Base-by-base conservation (phyloP, 2,113 vertebrate species). In the Semnornis frantzii region DNA sequence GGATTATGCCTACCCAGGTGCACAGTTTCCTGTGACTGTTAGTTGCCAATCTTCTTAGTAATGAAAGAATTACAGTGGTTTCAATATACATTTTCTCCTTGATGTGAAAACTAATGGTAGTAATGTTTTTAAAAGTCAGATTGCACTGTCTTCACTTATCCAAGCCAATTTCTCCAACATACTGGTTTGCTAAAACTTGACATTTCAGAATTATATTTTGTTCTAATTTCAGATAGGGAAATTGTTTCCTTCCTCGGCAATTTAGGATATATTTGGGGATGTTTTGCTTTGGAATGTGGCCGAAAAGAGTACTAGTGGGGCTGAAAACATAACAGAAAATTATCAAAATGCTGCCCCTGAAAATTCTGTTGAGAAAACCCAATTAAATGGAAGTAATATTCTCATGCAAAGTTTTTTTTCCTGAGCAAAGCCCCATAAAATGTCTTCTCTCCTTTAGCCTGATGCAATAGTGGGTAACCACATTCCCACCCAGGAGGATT, bases 201-300 rank as follows among this genome's bases (percentile, higher is more conserved):
- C 92, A 80, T 87, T 94, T 92, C 44, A 65, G 70, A 92, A 88
- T 93, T 28, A 17, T 90, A 17, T 62, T 90, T 90, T 90, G 46
- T 90, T 75, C 80, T 84, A 78, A 94, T 90, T 96, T 93, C 92
- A 93, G 86, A 92, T 86, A 86, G 92, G 93, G 92, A 96, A 94
- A 95, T 92, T 84, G 77, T 92, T 96, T 95, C 93, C 88, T 96
- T 96, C 96, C 95, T 93, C 86, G 16, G 54, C 70, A 96, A 95
- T 95, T 96, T 81, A 54, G 50, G 27, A 90, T 88, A 69, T 94
- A 91, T 93, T 94, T 88, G 80, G 76, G 90, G 92, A 94, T 90
- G 58, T 8, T 60, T 50, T 73, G 66, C 83, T 78, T 82, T 73
- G 80, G 85, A 95, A 94, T 94, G 83, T 75, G 85, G 57, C 80